A percentile compares a stretch with the other conserved stretches of the same genome.
These are phyloP conservation scores for Paelopatides confundens DNA, from an alignment of 53 echinoderm and acorn worm genomes.

Conservation along the genomic window DNA sequence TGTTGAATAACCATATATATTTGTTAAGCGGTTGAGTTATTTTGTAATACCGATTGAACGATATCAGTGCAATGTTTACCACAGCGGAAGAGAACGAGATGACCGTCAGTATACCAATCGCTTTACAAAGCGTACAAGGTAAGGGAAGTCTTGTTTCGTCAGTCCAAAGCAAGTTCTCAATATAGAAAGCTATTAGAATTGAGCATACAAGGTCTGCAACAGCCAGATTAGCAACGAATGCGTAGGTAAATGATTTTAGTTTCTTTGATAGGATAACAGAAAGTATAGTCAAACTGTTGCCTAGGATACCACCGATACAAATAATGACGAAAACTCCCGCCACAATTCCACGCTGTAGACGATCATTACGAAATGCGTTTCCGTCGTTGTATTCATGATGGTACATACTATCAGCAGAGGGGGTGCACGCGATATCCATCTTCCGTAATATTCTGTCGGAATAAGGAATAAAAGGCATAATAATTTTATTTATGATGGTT, in stretches of 20 bases:
- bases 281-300: neutral
- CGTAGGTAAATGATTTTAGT: conserved; percentile 22
- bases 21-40: conserved; percentile 5
- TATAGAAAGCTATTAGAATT: neutral
- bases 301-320: neutral
- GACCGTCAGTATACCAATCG: conserved; percentile 3
- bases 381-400: neutral
- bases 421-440: neutral
- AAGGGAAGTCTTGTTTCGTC: neutral
- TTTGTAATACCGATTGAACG: conserved; percentile 16
- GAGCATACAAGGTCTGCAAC: conserved; percentile 2
- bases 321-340: neutral
- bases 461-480: neutral
- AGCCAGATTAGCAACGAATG: conserved; percentile 21
- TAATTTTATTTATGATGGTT: too few species aligned
- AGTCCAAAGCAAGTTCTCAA: conserved; percentile 7
- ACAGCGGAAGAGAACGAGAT: neutral
- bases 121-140: conserved; percentile 5
- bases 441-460: neutral
- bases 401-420: neutral
- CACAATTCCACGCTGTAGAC: neutral
- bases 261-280: conserved; percentile 12
- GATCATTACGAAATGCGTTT: too few species aligned
- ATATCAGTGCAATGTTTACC: conserved; percentile 19
- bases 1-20: neutral